Base-by-base conservation (phyloP, 2,113 vertebrate species). In the Austrofundulus limnaeus region DNA sequence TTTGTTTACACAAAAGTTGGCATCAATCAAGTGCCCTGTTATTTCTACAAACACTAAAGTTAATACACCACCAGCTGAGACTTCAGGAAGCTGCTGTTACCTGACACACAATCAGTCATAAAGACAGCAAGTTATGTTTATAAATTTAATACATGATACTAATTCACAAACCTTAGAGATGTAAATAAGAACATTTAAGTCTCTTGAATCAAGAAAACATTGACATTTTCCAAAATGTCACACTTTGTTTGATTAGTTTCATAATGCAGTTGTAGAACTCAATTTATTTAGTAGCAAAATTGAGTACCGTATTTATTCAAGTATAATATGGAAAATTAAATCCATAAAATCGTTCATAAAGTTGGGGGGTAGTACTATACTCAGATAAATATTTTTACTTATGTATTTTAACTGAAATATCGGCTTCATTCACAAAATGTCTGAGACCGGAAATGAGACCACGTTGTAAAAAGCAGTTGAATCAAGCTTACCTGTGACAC, bases 181-280 rank as follows among this genome's bases (percentile, higher is more conserved):
- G 52, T 21, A 11, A 17, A 31, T 66, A 16, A 23, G 46, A 23
- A 24, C 48, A 34, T 8, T 56, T 56, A 45, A 54, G 39, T 34
- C 43, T 31, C 17, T 54, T 25, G 51, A 41, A 34, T 34, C 31
- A 10, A 45, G 19, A 64, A 41, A 51, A 0, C 13, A 25, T 14
- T 34, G 25, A 19, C 49, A 64, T 64, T 64, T 54, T 41, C 34
- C 51, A 20, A 58, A 67, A 50, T n/a, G n/a, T n/a, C n/a, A n/a
- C n/a, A 49, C 25, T 3, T 28, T 28, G 25, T 28, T 28, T 28
- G 25, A 51, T 54, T 46, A 12, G 31, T 50, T 49, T 31, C 17
- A 17, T 45, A 19, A 55, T 24, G 6, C 21, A 13, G 23, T 4
- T 49, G 31, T 43, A 20, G 1, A 12, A 14, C n/a, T 17, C 19